Evolutionary conservation across 2,797 vertebrate genomes (phyloP), one percentile per base, ranked within the genome.

Genomic region (Lycodopsis pacificus): DNA sequence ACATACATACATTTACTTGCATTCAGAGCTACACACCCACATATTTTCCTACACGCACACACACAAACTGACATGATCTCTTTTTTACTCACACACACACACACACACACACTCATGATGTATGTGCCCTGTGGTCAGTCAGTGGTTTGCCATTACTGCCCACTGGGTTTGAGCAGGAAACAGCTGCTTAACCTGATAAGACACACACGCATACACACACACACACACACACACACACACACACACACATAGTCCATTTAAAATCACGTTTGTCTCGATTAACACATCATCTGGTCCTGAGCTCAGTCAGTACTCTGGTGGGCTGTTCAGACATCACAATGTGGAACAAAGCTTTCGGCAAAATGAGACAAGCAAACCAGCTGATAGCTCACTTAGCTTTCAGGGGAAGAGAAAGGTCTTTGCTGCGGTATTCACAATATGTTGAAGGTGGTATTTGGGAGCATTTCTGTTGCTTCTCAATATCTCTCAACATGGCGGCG

Each of bases 131-230:
- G 77, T 76, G 84, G 80, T 54, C 64, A 30, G 48, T 71, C 58
- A 14, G 68, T 65, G 70, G 82, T 81, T 63, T 73, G 75, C 42
- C 79, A 40, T 54, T 61, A 74, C 66, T 85, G 81, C 85, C 88
- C 79, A 79, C 84, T 79, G 82, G 72, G 73, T 73, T 54, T 84
- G 71, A 86, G 80, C 88, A 91, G 79, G 79, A 81, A 89, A 79
- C 91, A 93, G 88, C 90, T 91, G 89, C 82, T 90, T 65, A 59
- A 65, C 71, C 87, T 65, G 83, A 89, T 86, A 85, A 79, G 71
- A 86, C 40, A 66, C 65, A 62, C 38, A 76, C 40, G 34, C 38
- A 67, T 10, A 62, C 64, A 75, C 56, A 46, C 67, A 65, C 34
- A 71, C 57, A 78, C n/a, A 36, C 30, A 27, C 19, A 49, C 46